Percentiles rank a stretch among this genome's conserved stretches.
These are phyloP conservation scores for Oligia strigilis DNA, from an alignment of 2,888 invertebrate species.

Conservation along the genomic window DNA sequence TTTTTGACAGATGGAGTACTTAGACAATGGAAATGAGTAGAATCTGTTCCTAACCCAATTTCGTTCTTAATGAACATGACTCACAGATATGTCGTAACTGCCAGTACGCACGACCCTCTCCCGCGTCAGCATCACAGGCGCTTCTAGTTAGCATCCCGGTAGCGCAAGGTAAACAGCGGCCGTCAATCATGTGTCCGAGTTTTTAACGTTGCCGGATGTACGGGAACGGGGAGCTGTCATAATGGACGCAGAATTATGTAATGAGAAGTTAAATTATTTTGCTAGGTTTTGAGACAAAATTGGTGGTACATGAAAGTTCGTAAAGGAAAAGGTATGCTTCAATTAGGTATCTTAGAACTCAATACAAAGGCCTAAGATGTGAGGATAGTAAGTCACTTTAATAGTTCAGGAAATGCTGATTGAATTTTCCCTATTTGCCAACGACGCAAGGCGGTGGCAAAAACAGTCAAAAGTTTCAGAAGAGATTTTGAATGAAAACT, in stretches of 20 bases:
- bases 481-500: neutral
- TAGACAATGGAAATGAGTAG: neutral
- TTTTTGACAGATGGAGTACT: neutral
- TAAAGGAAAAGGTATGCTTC: neutral
- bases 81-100: constrained; percentile 42
- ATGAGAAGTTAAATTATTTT: neutral
- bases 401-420: neutral
- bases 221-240: constrained; percentile 38
- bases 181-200: constrained; percentile 69
- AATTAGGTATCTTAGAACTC: neutral
- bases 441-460: neutral
- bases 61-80: constrained; percentile 36
- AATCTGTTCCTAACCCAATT: constrained; percentile 9
- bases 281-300: neutral
- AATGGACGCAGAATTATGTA: constrained; percentile 52
- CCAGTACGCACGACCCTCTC: constrained; percentile 5
- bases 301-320: neutral
- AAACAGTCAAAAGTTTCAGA: neutral
- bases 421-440: neutral
- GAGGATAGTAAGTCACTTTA: neutral
- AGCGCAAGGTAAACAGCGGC: constrained; percentile 67
- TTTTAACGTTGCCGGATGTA: constrained; percentile 68
- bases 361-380: neutral
- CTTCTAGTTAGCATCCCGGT: constrained; percentile 62
- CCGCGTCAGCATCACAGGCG: constrained; percentile 26